A percentile compares a stretch with the other conserved stretches of the same genome.
Evolutionary conservation across 23 tunicate species (phyloP).

Genomic region (Ciona savignyi): DNA sequence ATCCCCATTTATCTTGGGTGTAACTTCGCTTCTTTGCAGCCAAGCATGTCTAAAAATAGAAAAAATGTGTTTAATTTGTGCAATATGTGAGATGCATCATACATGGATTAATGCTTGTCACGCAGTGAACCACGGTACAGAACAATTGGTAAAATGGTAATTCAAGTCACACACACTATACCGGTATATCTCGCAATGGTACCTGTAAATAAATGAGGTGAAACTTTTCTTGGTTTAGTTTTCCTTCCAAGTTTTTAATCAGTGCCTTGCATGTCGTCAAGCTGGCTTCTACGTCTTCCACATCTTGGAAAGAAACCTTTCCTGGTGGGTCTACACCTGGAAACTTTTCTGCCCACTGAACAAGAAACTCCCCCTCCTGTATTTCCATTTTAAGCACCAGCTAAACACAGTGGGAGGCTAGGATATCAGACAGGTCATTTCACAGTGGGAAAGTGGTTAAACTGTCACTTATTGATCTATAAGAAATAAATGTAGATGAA

Average conservation of each 20-base stretch:
- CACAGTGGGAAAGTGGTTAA: background rate
- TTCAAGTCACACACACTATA: no score
- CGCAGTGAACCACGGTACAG: no score
- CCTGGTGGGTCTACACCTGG: slow-evolving; percentile 59
- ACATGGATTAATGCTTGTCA: no score
- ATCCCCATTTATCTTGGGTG: slow-evolving; percentile 51
- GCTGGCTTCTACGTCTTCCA: slow-evolving; percentile 42
- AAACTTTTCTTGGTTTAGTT: slow-evolving; percentile 55
- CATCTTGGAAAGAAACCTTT: slow-evolving; percentile 16
- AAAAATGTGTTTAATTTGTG: background rate
- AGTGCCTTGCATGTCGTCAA: slow-evolving; percentile 26
- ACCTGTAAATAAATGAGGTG: slow-evolving; percentile 81
- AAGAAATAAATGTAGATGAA: no score
- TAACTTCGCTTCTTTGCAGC: slow-evolving; percentile 48
- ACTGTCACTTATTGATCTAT: no score
- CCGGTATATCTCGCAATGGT: background rate
- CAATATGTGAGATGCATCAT: background rate
- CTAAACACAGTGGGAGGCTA: background rate
- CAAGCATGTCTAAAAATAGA: slow-evolving; percentile 40
- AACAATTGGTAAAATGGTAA: no score
- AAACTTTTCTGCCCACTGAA: slow-evolving; percentile 67
- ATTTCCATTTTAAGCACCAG: slow-evolving; percentile 19
- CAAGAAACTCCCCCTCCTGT: slow-evolving; percentile 17
- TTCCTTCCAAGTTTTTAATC: slow-evolving; percentile 59
- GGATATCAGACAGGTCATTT: background rate